Evolutionary conservation across 2,888 invertebrate species (phyloP).

Genomic region (Gryllus longicercus): DNA sequence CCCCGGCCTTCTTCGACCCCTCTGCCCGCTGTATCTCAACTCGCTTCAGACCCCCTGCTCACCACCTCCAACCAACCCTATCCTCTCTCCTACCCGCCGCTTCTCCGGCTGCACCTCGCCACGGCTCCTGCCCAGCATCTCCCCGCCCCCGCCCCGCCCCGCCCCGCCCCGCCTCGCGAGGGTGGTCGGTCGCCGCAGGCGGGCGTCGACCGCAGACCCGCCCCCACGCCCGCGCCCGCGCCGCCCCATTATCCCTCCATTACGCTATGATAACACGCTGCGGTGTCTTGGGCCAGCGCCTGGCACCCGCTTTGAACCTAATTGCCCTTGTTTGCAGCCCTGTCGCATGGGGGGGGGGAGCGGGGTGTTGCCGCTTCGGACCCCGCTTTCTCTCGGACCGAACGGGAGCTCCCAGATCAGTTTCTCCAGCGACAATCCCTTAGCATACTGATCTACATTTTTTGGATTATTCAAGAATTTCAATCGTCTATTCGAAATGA

Average conservation of each 20-base stretch:
- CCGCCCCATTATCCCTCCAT: constrained; percentile 17
- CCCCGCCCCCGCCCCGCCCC: neutral
- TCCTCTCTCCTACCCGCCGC: neutral
- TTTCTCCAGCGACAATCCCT: too few species aligned
- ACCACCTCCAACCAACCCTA: neutral
- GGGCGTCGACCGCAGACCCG: neutral
- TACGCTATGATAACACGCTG: constrained; percentile 17
- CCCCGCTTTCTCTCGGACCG: too few species aligned
- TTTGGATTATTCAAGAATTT: too few species aligned
- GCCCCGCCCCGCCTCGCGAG: too few species aligned
- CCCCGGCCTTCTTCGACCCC: too few species aligned
- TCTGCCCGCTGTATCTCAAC: too few species aligned
- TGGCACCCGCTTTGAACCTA: neutral
- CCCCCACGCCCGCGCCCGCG: neutral
- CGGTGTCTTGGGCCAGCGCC: neutral
- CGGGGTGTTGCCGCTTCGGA: too few species aligned
- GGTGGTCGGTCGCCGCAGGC: neutral
- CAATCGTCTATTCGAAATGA: too few species aligned
- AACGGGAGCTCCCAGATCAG: too few species aligned
- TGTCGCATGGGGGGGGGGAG: neutral
- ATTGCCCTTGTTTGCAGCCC: neutral
- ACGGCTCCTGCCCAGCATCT: neutral
- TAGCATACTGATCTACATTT: too few species aligned
- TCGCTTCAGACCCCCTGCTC: neutral
- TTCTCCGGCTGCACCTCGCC: neutral